A percentile compares a stretch with the other conserved stretches of the same genome.
These are phyloP conservation scores for Indri indri DNA, from an alignment of 2,113 vertebrate species.

Conservation along the genomic window DNA sequence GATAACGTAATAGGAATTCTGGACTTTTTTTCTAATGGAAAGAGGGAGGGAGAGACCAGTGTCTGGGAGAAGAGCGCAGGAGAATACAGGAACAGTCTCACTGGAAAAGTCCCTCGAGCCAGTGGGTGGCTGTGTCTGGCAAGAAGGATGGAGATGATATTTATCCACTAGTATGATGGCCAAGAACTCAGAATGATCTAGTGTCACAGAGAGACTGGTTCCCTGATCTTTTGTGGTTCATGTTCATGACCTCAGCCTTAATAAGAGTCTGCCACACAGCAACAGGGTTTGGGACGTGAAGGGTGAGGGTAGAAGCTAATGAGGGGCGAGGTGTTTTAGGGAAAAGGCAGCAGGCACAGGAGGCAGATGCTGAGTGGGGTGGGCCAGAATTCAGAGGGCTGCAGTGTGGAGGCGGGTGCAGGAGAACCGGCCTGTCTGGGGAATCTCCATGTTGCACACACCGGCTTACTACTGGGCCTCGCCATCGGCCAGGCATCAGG, in stretches of 20 bases:
- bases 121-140: neutral
- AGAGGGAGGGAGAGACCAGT: neutral
- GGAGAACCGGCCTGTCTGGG: fast-evolving
- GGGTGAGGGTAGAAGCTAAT: neutral
- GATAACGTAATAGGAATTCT: neutral
- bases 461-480: fast-evolving
- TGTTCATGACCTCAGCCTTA: no score
- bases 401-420: neutral
- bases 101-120: neutral
- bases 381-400: neutral
- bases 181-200: neutral
- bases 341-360: neutral
- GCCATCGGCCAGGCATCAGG: fast-evolving
- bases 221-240: neutral
- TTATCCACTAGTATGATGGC: neutral
- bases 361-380: neutral
- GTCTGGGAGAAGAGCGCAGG: neutral
- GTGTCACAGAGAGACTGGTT: fast-evolving
- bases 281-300: neutral
- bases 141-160: fast-evolving
- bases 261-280: neutral
- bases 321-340: neutral
- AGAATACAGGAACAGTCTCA: neutral
- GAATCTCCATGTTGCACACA: fast-evolving
- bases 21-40: neutral